Conservation (phyloP, 1,140 invertebrate genomes). For the Paraescarpia echinospica region DNA sequence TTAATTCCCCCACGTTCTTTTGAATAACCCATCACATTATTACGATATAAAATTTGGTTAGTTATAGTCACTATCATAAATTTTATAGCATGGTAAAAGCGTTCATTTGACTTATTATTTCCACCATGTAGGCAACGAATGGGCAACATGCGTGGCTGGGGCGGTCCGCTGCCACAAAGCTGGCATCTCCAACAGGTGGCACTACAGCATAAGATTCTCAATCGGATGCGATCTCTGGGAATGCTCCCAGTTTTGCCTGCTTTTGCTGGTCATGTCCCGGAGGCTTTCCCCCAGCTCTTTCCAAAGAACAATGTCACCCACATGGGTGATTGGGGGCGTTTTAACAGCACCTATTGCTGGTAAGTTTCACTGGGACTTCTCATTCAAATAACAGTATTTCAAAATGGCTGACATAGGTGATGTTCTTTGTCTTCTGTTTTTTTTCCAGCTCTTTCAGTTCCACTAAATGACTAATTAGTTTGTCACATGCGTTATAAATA, state of each 20-base stretch:
- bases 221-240: constrained; percentile 74
- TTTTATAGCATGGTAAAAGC: background rate
- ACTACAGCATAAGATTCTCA: constrained; percentile 77
- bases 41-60: background rate
- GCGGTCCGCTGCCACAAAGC: constrained; percentile 72
- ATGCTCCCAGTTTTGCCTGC: constrained; percentile 83
- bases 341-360: constrained; percentile 75
- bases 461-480: constrained; percentile 52
- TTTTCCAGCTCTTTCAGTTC: constrained; percentile 69
- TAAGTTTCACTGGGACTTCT: constrained; percentile 44
- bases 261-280: constrained; percentile 87
- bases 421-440: too few relatives aligned
- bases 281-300: constrained; percentile 70
- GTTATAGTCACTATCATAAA: background rate
- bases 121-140: constrained; percentile 73
- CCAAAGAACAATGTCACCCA: constrained; percentile 71
- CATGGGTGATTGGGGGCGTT: constrained; percentile 73
- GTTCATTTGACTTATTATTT: background rate
- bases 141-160: constrained; percentile 91
- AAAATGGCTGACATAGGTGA: background rate
- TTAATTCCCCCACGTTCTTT: background rate
- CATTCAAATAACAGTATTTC: background rate
- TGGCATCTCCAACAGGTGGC: constrained; percentile 72
- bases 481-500: too few relatives aligned
- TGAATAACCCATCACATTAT: background rate